Evolutionary conservation across 2,888 invertebrate genomes (phyloP), one percentile per base, ranked within the genome.

Genomic region (Mythimna impura): DNA sequence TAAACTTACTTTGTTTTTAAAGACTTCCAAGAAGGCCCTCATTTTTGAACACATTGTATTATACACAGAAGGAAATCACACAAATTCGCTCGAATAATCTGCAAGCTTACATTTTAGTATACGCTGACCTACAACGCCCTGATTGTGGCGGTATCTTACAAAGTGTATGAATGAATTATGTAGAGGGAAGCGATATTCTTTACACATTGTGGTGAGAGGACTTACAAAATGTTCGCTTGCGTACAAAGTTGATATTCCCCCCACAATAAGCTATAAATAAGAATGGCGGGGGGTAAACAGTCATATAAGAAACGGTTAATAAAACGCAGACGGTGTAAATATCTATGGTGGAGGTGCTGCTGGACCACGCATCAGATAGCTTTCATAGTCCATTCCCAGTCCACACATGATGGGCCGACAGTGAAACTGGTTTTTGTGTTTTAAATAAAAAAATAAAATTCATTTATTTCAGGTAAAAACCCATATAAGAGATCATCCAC

Each of bases 91-190:
- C 67, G 50, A 65, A 66, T 81, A 79, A 82, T 83, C 80, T 65
- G 54, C 61, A 20, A 77, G 66, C 66, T 66, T 81, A 81, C 80
- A 81, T 61, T 81, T 83, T 83, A 83, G 67, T 71, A 68, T n/a
- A 68, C 30, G 66, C 30, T 83, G 83, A 83, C 75, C 83, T 66
- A 71, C 67, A 71, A 74, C 62, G 62, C 67, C 67, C 74, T 66
- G 83, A 81, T 81, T 81, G 66, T 67, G 50, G 10, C 65, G 66
- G 75, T 66, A 60, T 57, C 52, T 58, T 83, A 83, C 80, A 83
- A 68, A 83, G 68, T 81, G 14, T 57, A 65, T 34, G 57, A 54
- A 73, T 68, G 25, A 55, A 70, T 54, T 79, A 68, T 58, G 73
- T 70, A 36, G n/a, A n/a, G n/a, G 30, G 10, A 54, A 47, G 30